A percentile compares a stretch with the other conserved stretches of the same genome.
Conservation (phyloP, 2,888 invertebrate species). For the Andrena hattorfiana region DNA sequence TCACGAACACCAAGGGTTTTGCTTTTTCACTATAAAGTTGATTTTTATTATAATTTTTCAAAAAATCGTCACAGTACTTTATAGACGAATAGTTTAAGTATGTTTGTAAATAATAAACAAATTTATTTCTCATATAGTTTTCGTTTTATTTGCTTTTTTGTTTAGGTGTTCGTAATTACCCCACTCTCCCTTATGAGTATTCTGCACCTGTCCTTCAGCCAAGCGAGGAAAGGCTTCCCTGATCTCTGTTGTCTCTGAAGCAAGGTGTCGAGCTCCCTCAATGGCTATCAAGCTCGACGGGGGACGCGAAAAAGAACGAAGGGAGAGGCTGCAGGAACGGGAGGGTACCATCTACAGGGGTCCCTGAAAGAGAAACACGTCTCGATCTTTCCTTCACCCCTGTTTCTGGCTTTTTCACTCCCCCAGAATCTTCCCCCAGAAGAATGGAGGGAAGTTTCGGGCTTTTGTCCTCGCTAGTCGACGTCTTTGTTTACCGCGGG, state of each 20-base stretch:
- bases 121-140: too few relatives aligned
- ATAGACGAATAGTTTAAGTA: too few relatives aligned
- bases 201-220: conserved; percentile 46
- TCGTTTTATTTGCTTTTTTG: too few relatives aligned
- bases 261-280: conserved; percentile 43
- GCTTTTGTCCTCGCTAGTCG: conserved; percentile 55
- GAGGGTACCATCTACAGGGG: not conserved
- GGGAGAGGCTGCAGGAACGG: not conserved
- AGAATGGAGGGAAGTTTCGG: conserved; percentile 28
- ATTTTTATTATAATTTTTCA: too few relatives aligned
- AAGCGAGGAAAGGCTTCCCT: not conserved
- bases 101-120: too few relatives aligned
- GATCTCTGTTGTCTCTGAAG: not conserved
- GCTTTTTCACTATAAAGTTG: too few relatives aligned
- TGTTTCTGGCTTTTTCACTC: not conserved
- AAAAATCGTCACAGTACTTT: too few relatives aligned
- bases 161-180: too few relatives aligned
- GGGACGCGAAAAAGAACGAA: conserved; percentile 17
- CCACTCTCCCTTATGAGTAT: too few relatives aligned
- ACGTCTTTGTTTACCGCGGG: conserved; percentile 63
- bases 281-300: conserved; percentile 35
- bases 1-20: too few relatives aligned
- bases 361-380: conserved; percentile 12
- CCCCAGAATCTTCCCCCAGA: not conserved
- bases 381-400: conserved; percentile 4